Percentiles rank a stretch among this genome's conserved stretches.
Conservation (phyloP, 2,113 vertebrate species). For the Chelonoidis abingdonii region DNA sequence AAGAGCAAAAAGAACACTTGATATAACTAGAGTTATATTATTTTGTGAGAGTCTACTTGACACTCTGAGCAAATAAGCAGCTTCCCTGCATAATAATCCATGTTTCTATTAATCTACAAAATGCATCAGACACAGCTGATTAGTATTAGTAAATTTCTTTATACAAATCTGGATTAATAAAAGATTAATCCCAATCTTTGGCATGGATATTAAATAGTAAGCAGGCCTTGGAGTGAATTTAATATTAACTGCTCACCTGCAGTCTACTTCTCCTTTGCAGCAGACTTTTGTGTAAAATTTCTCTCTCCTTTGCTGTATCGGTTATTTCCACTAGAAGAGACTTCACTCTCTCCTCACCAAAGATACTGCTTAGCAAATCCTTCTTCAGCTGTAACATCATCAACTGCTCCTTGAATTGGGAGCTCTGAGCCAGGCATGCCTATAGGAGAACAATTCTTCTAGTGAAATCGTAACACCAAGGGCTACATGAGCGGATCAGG, state of each 20-base stretch:
- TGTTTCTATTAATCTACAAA: neutral
- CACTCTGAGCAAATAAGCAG: constrained; percentile 5
- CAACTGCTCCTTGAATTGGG: constrained; percentile 85
- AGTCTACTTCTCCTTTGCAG: constrained; percentile 86
- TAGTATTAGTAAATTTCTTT: neutral
- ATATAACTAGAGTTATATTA: neutral
- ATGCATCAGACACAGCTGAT: neutral
- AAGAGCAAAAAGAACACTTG: neutral
- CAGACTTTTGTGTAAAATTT: constrained; percentile 85
- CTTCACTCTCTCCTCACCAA: constrained; percentile 81
- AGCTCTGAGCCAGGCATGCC: constrained; percentile 83
- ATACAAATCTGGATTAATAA: neutral
- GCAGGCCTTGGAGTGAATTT: neutral
- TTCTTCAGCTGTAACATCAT: constrained; percentile 81
- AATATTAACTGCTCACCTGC: constrained; percentile 78
- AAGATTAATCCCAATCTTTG: neutral
- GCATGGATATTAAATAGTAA: neutral
- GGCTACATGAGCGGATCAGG: constrained; percentile 17
- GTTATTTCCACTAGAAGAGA: constrained; percentile 80
- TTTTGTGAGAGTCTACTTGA: neutral
- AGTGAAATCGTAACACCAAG: neutral
- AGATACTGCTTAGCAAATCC: constrained; percentile 83
- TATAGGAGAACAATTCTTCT: constrained; percentile 45
- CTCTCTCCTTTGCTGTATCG: constrained; percentile 80
- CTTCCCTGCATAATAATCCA: neutral